Percentiles rank a stretch among this genome's conserved stretches.
These are phyloP conservation scores for Sturnus vulgaris DNA, from an alignment of 2,113 vertebrate species.

Conservation along the genomic window DNA sequence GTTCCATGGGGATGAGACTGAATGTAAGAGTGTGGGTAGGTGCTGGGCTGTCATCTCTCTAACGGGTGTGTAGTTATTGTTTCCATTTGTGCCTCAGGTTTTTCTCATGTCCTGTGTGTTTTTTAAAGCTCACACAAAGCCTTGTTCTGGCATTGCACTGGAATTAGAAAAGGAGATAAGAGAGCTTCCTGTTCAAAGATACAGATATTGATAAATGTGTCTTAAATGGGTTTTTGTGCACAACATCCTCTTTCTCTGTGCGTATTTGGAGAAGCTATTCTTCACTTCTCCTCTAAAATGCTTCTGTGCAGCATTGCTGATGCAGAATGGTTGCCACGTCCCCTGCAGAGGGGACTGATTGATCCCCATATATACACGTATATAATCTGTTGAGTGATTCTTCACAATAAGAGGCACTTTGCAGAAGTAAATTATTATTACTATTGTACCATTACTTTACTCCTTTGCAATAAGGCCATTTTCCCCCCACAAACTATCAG, in stretches of 20 bases:
- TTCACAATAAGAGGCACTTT: conserved; percentile 27
- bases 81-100: background rate
- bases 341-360: background rate
- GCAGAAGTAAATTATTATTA: conserved; percentile 33
- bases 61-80: background rate
- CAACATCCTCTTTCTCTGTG: background rate
- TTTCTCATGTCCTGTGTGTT: background rate
- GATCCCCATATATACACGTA: background rate
- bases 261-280: background rate
- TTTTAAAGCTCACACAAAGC: background rate
- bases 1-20: background rate
- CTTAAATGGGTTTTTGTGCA: background rate
- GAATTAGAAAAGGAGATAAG: background rate
- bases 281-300: background rate
- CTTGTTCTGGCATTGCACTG: background rate
- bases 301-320: background rate
- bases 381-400: conserved; percentile 26
- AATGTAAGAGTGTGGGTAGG: background rate
- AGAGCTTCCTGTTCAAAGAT: background rate
- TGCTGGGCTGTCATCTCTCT: background rate
- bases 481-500: background rate
- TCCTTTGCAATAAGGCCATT: conserved; percentile 15
- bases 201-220: background rate
- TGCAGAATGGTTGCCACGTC: background rate
- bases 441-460: conserved; percentile 13